phyloP scores from a whole-genome alignment of 2,888 invertebrate species.

The Atherix ibis region DNA sequence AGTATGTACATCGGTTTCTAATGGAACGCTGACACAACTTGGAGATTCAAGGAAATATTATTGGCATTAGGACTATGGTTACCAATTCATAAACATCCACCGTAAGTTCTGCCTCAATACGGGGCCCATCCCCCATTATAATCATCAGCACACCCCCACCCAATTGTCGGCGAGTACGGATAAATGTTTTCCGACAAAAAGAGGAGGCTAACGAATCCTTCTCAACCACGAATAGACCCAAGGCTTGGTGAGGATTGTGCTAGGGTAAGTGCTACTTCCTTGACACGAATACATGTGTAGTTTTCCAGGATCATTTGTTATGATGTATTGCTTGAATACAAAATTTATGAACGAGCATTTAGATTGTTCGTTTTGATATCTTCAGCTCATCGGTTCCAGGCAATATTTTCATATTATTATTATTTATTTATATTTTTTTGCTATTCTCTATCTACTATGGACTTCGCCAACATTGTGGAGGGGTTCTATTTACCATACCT shows the following conservation, averaged over 20 bases:
- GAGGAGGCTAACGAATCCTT: neutral
- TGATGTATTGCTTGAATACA: constrained; percentile 9
- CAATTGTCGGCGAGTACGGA: neutral
- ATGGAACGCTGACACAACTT: too few relatives aligned
- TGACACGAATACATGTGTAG: neutral
- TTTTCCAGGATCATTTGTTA: constrained; percentile 7
- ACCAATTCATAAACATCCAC: too few relatives aligned
- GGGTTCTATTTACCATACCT: too few relatives aligned
- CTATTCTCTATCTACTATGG: too few relatives aligned
- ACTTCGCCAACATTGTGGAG: too few relatives aligned
- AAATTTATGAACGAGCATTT: constrained; percentile 8
- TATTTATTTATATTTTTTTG: too few relatives aligned
- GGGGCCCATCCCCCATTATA: constrained; percentile 6
- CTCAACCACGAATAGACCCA: neutral
- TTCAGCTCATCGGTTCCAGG: constrained; percentile 8
- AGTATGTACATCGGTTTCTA: too few relatives aligned
- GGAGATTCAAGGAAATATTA: too few relatives aligned
- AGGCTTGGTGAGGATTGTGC: neutral
- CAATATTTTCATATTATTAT: too few relatives aligned
- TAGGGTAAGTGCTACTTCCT: neutral
- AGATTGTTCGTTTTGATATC: constrained; percentile 9
- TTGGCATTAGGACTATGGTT: too few relatives aligned
- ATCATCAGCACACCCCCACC: neutral
- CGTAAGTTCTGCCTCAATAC: too few relatives aligned
- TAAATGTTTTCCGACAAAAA: neutral